Base-by-base conservation (phyloP, 2,888 invertebrate genomes). In the Eugnorisma glareosa region DNA sequence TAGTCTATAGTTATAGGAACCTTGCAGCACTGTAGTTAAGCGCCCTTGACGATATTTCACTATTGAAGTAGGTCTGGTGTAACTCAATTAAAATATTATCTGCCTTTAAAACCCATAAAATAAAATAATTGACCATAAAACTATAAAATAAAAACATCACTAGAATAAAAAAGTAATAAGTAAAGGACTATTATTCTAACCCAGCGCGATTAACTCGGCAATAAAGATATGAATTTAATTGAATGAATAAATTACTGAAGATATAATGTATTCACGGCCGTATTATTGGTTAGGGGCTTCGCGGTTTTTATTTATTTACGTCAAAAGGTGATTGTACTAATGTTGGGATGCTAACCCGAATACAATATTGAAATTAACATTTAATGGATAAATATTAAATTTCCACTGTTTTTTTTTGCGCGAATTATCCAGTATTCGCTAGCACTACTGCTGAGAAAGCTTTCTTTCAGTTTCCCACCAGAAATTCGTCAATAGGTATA, bases 191-290 rank as follows among this genome's bases (percentile, higher is more conserved):
- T 67, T 57, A 31, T 67, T 45, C 59, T 66, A 54, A 57, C 54
- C 76, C 48, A 69, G 66, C n/a, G 11, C 43, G 67, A 78, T 73
- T 73, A 84, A 70, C 75, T 64, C 13, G 4, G 73, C 68, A 69
- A 64, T 84, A 69, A 73, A 79, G 69, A 71, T 85, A 87, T 79
- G 67, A 83, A 86, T n/a, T n/a, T 86, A 81, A 85, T 79, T 77
- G 64, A 82, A 87, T 80, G 78, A 77, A 87, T 83, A 73, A 75
- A 85, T 83, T 74, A 73, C 54, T 69, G n/a, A 66, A 68, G 10
- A 75, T 64, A 31, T 82, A 67, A 83, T 63, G n/a, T 73, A 77
- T 77, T 80, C 83, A 64, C 31, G 43, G 21, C 66, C 18, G 40
- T 73, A 73, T 67, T 85, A 73, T 79, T 82, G 70, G 73, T 21